phyloP scores from a whole-genome alignment of 2,797 vertebrate species.

The Urocyon cinereoargenteus region DNA sequence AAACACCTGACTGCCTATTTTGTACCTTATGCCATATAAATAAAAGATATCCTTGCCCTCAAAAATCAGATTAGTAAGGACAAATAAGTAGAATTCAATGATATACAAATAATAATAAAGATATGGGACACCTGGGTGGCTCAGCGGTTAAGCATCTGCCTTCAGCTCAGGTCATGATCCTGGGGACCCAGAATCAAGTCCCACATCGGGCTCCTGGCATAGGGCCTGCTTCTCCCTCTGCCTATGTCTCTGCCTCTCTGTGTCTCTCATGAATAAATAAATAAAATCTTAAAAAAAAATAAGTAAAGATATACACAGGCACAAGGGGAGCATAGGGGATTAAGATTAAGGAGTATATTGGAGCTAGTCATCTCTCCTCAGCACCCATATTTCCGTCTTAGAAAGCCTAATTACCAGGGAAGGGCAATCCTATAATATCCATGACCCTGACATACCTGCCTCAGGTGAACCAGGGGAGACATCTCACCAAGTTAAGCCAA shows the following conservation, averaged over 20 bases:
- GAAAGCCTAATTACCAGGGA: background rate
- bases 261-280: too few species aligned
- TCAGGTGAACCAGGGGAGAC: background rate
- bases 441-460: background rate
- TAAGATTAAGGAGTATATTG: background rate
- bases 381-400: background rate
- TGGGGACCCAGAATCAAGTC: too few species aligned
- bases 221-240: too few species aligned
- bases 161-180: too few species aligned
- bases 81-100: background rate
- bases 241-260: too few species aligned
- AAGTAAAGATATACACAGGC: background rate
- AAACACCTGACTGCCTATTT: background rate
- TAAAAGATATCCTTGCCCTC: background rate
- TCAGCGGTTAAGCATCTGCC: too few species aligned
- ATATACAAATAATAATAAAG: background rate
- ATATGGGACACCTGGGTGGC: background rate
- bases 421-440: background rate
- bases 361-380: slow-evolving; percentile 20
- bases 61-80: slow-evolving; percentile 37
- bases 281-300: too few species aligned
- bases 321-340: background rate
- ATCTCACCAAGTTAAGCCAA: background rate
- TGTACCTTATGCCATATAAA: background rate
- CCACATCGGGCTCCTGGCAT: too few species aligned